Percentiles rank a stretch among this genome's conserved stretches.
Conservation (phyloP, 2,113 vertebrate species). For the Herpailurus yagouaroundi region DNA sequence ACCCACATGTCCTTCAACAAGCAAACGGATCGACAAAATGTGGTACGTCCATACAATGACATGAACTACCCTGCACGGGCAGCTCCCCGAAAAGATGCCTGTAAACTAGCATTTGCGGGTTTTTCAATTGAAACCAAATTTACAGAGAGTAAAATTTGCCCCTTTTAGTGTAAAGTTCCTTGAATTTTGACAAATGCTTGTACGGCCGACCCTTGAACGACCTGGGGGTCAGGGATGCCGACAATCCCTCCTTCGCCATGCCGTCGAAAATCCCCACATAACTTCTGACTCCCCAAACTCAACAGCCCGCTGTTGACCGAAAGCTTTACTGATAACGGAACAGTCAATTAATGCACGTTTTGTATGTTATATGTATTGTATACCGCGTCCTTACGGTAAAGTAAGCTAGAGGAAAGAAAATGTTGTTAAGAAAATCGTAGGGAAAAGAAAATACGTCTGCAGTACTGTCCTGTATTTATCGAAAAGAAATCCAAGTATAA, state of each 20-base stretch:
- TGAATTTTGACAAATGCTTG: background rate
- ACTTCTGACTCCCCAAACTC: background rate
- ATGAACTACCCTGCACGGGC: background rate
- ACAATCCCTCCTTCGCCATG: background rate
- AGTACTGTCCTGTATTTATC: background rate
- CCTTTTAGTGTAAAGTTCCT: background rate
- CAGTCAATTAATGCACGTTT: background rate
- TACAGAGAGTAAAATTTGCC: rapidly evolving
- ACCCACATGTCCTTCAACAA: background rate
- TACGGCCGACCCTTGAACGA: background rate
- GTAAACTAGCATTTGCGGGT: background rate
- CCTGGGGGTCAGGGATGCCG: background rate
- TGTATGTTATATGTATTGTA: background rate
- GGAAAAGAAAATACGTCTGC: background rate
- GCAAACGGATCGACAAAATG: background rate
- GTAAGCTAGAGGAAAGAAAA: background rate
- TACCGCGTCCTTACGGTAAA: background rate
- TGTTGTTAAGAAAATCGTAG: background rate
- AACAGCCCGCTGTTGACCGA: background rate
- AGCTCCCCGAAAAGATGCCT: rapidly evolving
- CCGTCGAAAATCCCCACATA: background rate
- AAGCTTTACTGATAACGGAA: background rate
- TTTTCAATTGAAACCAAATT: background rate
- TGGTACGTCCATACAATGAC: rapidly evolving
- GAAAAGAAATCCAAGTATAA: background rate